Evolutionary conservation across 2,797 vertebrate species (phyloP).

Genomic region (Notamacropus eugenii): DNA sequence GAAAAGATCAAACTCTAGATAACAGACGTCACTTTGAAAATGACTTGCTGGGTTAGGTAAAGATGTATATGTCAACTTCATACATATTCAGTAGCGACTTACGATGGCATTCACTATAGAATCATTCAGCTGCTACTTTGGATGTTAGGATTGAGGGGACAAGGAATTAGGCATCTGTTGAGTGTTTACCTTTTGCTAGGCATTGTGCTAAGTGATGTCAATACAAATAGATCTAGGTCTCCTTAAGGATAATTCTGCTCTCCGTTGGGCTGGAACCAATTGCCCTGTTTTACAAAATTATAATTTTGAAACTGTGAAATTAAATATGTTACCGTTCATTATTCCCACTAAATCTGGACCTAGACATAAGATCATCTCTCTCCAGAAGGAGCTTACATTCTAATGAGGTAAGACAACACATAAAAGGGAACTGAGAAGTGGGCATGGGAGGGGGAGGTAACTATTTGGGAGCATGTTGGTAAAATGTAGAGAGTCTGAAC

Average conservation of each 20-base stretch:
- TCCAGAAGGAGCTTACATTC: neutral
- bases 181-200: neutral
- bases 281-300: neutral
- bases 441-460: neutral
- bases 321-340: neutral
- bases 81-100: neutral
- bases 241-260: neutral
- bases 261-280: neutral
- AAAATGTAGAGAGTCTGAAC: neutral
- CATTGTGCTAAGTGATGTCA: neutral
- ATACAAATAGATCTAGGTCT: neutral
- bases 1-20: constrained; percentile 2
- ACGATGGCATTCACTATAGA: neutral
- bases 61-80: neutral
- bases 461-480: neutral
- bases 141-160: neutral
- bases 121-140: neutral
- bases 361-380: neutral
- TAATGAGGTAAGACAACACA: neutral
- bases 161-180: neutral
- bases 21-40: constrained; percentile 3
- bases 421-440: neutral
- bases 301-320: neutral
- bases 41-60: constrained; percentile 27
- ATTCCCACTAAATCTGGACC: neutral